Percentiles rank a stretch among this genome's conserved stretches.
These are phyloP conservation scores for Xanthorhoe designata DNA, from an alignment of 2,888 invertebrate species.

Conservation along the genomic window DNA sequence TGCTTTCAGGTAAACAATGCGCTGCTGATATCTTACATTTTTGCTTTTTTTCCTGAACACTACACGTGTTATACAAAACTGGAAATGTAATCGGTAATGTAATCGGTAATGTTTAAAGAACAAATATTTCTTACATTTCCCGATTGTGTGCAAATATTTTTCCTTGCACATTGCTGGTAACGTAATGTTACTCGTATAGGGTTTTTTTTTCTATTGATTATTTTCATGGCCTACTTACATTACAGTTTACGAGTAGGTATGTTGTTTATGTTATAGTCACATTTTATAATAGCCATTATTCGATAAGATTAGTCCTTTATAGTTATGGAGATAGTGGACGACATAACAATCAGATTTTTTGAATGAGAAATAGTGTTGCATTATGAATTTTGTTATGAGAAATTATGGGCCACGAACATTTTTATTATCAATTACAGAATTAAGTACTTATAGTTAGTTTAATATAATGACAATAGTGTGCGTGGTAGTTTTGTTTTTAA, in stretches of 20 bases:
- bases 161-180: too few relatives aligned
- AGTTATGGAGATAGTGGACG: slow-evolving; percentile 11
- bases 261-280: slow-evolving; percentile 18
- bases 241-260: background rate
- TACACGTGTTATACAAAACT: too few relatives aligned
- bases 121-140: too few relatives aligned
- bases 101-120: too few relatives aligned
- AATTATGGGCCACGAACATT: background rate
- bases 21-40: slow-evolving; percentile 9
- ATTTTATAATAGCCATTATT: slow-evolving; percentile 16
- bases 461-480: too few relatives aligned
- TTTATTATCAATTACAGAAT: too few relatives aligned
- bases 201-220: background rate
- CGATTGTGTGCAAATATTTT: too few relatives aligned
- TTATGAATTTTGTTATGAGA: background rate
- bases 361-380: slow-evolving; percentile 3
- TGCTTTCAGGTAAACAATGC: slow-evolving; percentile 55
- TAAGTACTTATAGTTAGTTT: too few relatives aligned
- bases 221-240: too few relatives aligned
- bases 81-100: too few relatives aligned
- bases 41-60: slow-evolving; percentile 4
- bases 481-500: too few relatives aligned
- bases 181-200: too few relatives aligned
- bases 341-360: slow-evolving; percentile 5
- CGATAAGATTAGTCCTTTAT: slow-evolving; percentile 21